Conservation (phyloP, 2,797 vertebrate genomes). For the Epinephelus coioides region DNA sequence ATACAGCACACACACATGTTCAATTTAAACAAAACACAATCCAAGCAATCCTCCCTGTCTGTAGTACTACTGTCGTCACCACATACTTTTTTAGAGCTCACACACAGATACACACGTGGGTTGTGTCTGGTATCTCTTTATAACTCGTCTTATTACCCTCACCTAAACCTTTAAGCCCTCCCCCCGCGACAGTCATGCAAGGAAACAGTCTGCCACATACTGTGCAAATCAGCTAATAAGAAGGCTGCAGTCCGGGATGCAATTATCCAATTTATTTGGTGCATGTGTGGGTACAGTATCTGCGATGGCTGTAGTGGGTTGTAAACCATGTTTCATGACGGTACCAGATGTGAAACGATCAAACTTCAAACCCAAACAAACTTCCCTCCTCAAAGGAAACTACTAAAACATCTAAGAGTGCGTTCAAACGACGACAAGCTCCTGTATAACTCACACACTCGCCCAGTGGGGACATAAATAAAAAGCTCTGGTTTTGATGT, state of each 20-base stretch:
- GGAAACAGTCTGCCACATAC: slow-evolving; percentile 45
- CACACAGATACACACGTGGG: slow-evolving; percentile 26
- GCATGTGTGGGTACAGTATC: slow-evolving; percentile 27
- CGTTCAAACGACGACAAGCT: slow-evolving; percentile 6
- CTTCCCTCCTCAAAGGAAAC: slow-evolving; percentile 19
- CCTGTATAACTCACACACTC: slow-evolving; percentile 6
- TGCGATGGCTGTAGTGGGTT: slow-evolving; percentile 26
- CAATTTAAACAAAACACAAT: slow-evolving; percentile 55
- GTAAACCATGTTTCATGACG: slow-evolving; percentile 56
- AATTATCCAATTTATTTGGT: slow-evolving; percentile 68
- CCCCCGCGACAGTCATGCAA: slow-evolving; percentile 31
- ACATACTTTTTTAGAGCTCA: slow-evolving; percentile 29
- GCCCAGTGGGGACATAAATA: slow-evolving; percentile 8
- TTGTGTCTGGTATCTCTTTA: slow-evolving; percentile 50
- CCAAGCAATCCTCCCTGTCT: slow-evolving; percentile 32
- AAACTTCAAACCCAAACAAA: slow-evolving; percentile 54
- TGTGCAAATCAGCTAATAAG: slow-evolving; percentile 49
- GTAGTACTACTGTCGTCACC: slow-evolving; percentile 39
- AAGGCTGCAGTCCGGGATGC: slow-evolving; percentile 48
- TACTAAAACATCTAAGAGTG: slow-evolving; percentile 30
- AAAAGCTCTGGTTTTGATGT: slow-evolving; percentile 33
- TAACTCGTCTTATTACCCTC: slow-evolving; percentile 35
- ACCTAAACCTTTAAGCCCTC: slow-evolving; percentile 39
- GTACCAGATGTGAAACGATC: slow-evolving; percentile 62
- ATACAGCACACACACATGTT: slow-evolving; percentile 14